Base-by-base conservation (phyloP, 2,113 vertebrate genomes). In the Macaca nemestrina region DNA sequence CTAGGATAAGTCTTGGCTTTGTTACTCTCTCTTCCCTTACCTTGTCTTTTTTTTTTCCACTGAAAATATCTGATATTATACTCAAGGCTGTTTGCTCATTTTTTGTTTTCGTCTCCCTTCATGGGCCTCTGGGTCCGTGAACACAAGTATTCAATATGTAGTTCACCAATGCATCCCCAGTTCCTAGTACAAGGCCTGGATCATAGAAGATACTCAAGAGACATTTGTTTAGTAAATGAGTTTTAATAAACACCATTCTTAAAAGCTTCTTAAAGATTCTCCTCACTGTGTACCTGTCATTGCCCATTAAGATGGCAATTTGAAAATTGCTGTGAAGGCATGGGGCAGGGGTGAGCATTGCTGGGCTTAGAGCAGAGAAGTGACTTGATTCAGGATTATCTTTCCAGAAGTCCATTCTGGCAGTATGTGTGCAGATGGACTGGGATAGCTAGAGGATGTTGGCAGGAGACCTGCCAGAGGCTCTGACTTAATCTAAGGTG, bases 271-370 rank as follows among this genome's bases (percentile, higher is more conserved):
- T 30, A 45, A 50, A 93, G 52, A 57, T 43, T 30, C 22, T 12
- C n/a, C 68, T n/a, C 30, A 1, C 50, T 25, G 0, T 3, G 20
- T 80, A 12, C 61, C 20, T 57, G 48, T 40, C 68, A 32, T 8
- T 76, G 57, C 38, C 50, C 40, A 76, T 22, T 2, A 25, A 82
- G 57, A 76, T 32, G 45, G 22, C 35, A 40, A 52, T 72, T 79
- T 79, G 38, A 78, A 64, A 88, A 76, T 38, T 43, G 35, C 57
- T 30, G 2, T 13, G 73, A 70, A 32, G n/a, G 6, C 32, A 5
- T 10, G 50, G 12, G 35, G 2, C 16, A 1, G 27, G 1, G 45
- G 2, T 13, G 6, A 45, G n/a, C 45, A 59, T 20, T 18, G 48
- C 8, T 68, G 3, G 22, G 2, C 68, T 30, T 95, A 32, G 30